These are phyloP conservation scores for Pterois miles DNA, from an alignment of 2,797 vertebrate genomes.

Conservation along the genomic window DNA sequence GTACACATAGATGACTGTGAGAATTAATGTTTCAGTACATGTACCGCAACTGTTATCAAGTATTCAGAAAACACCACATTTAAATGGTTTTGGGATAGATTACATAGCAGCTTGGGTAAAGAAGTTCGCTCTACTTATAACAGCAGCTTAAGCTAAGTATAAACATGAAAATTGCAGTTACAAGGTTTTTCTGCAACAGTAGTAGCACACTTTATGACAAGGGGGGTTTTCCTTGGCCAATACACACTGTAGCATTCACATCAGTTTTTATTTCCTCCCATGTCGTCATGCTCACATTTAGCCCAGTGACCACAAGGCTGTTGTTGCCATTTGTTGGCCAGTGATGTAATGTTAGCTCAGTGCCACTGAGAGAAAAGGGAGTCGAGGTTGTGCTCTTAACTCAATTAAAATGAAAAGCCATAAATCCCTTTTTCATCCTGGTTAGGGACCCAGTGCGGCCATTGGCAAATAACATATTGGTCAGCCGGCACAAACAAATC, in stretches of 20 bases:
- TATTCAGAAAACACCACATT: not conserved
- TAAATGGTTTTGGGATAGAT: not conserved
- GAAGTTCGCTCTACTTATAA: conserved; percentile 7
- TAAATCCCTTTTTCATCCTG: conserved; percentile 86
- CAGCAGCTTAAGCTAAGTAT: conserved; percentile 13
- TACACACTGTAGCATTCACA: conserved; percentile 50
- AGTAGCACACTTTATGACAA: conserved; percentile 27
- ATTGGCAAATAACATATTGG: conserved; percentile 87
- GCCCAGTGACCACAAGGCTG: conserved; percentile 64
- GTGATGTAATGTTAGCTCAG: conserved; percentile 75
- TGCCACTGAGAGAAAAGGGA: conserved; percentile 56
- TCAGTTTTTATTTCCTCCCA: conserved; percentile 59
- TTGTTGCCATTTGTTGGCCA: conserved; percentile 61
- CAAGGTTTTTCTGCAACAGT: conserved; percentile 17
- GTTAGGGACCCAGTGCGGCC: conserved; percentile 78
- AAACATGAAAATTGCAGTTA: conserved; percentile 32
- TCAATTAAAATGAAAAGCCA: conserved; percentile 87
- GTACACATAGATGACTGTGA: not conserved
- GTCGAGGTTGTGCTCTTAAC: conserved; percentile 79
- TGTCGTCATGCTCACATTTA: conserved; percentile 71
- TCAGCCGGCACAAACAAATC: conserved; percentile 84
- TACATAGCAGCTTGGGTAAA: conserved; percentile 3
- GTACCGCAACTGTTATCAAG: not conserved
- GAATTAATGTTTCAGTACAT: not conserved
- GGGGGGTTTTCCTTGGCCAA: conserved; percentile 29